Base-by-base conservation (phyloP, 2,888 invertebrate genomes). In the Oxyscelio sp. region DNA sequence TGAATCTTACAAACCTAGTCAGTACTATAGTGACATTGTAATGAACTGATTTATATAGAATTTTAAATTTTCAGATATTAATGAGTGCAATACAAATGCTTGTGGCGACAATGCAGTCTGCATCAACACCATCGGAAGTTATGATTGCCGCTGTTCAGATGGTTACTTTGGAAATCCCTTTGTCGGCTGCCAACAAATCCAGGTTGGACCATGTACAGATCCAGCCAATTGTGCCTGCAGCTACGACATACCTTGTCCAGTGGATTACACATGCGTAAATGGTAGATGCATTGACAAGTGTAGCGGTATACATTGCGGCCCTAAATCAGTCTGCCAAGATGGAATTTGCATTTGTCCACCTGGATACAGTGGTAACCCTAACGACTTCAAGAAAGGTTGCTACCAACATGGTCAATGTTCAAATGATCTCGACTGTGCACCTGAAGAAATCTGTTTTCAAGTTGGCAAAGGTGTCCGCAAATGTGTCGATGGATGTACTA, bases 101-200 rank as follows among this genome's bases (percentile, higher is more conserved):
- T 98, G 98, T 91, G 98, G 97, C 6, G 95, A 96, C 90, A 97
- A 98, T 92, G 98, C 99, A 0, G 96, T 97, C 50, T 99, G 99
- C 92, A 97, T 98, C 86, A 99, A 99, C 92, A 97, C 97, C 0
- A 96, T 97, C 13, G 99, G 99, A 66, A 97, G 97, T 89, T 99
- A 97, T 92, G 98, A 98, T 92, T 99, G 99, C 93, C 96, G 97
- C 45, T 99, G 99, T 92, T 96, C 97, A 92, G 97, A 97, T 85
- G 97, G 97, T 59, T 97, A 96, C 92, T 96, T 97, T 77, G 98
- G 98, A 58, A 98, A 98, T 95, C 98, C 98, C 0, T 98, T 98
- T 91, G 95, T 96, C 83, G 96, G 97, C 91, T 98, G 98, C 91
- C 96, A 97, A 48, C 61, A 75, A 34, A 95, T 97, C 21, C 96